Percentiles rank a stretch among this genome's conserved stretches.
Evolutionary conservation across 2,113 vertebrate species (phyloP).

Genomic region (Seriola aureovittata): DNA sequence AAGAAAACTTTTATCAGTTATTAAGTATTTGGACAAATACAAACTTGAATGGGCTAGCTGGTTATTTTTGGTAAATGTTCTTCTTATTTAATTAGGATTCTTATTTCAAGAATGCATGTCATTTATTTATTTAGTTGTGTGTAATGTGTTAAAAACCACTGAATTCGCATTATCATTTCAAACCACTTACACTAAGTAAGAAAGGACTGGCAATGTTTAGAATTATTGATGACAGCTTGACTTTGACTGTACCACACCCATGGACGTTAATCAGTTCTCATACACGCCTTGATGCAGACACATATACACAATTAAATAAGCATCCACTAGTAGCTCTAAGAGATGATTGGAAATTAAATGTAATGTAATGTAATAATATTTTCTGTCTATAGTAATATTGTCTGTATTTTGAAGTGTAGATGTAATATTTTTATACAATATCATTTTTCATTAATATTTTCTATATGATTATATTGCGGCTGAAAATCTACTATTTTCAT

Average conservation of each 20-base stretch:
- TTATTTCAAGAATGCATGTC: neutral
- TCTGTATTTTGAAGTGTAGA: too few relatives aligned
- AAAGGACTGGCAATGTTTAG: neutral
- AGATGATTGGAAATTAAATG: neutral
- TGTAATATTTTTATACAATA: too few relatives aligned
- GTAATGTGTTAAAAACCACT: neutral
- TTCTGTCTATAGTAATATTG: too few relatives aligned
- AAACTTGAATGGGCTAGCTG: neutral
- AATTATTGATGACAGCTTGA: neutral
- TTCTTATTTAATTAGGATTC: neutral
- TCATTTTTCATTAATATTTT: too few relatives aligned
- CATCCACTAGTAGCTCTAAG: neutral
- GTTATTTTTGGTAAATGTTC: neutral
- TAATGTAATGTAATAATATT: neutral
- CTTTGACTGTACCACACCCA: slow-evolving; percentile 27
- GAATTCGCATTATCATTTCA: neutral
- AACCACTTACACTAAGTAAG: neutral
- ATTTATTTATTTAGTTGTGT: neutral
- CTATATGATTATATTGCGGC: neutral
- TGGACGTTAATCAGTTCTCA: neutral
- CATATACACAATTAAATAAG: neutral
- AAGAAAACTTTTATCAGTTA: neutral
- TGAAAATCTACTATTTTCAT: neutral
- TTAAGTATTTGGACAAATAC: neutral
- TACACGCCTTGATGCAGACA: neutral